Evolutionary conservation across 2,797 vertebrate genomes (phyloP).

Genomic region (Zonotrichia albicollis): DNA sequence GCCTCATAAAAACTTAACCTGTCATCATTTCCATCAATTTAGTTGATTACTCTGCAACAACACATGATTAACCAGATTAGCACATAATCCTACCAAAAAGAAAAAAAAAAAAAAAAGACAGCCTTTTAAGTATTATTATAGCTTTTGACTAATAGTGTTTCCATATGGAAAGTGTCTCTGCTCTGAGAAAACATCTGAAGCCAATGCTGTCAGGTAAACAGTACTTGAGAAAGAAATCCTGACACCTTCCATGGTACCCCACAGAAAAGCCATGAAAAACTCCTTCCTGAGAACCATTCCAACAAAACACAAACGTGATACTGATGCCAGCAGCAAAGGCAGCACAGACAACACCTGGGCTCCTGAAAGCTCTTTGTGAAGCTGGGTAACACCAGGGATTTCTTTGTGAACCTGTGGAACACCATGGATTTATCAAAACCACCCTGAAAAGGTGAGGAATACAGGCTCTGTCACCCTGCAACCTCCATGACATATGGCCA

Average conservation of each 20-base stretch:
- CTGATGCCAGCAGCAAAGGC: conserved; percentile 43
- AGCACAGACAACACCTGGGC: conserved; percentile 40
- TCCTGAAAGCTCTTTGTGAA: conserved; percentile 67
- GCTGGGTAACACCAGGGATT: conserved; percentile 52
- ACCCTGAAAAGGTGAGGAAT: conserved; percentile 80
- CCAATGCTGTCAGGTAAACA: conserved; percentile 29
- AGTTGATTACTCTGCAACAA: conserved; percentile 1
- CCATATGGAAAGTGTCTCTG: neutral
- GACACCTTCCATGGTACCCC: neutral
- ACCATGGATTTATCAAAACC: conserved; percentile 70
- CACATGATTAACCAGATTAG: neutral
- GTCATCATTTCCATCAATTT: neutral
- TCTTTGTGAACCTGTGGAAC: neutral
- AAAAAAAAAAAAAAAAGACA: neutral
- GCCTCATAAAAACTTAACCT: neutral
- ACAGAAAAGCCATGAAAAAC: conserved; percentile 34
- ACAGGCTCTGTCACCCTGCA: conserved; percentile 75
- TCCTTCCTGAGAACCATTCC: conserved; percentile 38
- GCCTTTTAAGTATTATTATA: neutral
- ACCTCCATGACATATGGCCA: conserved; percentile 80
- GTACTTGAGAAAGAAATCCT: conserved; percentile 1
- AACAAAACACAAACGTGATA: conserved; percentile 26
- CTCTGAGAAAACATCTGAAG: conserved; percentile 20
- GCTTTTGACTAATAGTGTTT: conserved; percentile 9
- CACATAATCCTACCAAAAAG: neutral